Conservation (phyloP, 2,113 vertebrate species). For the Boulengeromyrus knoepffleri region DNA sequence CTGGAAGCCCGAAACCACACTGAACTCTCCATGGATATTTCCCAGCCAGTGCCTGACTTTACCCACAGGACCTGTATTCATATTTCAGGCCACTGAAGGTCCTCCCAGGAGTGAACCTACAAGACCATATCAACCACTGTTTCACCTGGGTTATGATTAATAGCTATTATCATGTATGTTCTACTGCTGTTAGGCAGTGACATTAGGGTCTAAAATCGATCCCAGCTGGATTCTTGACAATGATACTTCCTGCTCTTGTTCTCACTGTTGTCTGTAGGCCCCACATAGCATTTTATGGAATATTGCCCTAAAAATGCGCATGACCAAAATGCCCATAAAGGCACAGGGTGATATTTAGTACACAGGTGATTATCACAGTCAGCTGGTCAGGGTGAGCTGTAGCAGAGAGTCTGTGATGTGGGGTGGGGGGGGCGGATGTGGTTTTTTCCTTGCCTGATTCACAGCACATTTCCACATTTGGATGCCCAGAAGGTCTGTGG, state of each 20-base stretch:
- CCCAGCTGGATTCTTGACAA: neutral
- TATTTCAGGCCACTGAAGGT: neutral
- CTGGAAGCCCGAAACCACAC: neutral
- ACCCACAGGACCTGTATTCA: neutral
- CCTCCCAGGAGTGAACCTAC: neutral
- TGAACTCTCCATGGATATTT: neutral
- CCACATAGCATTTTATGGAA: neutral
- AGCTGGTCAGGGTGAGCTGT: neutral
- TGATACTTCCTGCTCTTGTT: neutral
- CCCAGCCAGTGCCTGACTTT: neutral
- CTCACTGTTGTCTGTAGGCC: neutral
- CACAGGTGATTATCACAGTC: neutral
- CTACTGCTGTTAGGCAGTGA: neutral
- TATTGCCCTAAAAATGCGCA: neutral
- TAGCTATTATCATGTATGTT: neutral
- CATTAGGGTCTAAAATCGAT: neutral
- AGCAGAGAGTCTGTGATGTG: neutral
- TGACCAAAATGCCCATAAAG: neutral
- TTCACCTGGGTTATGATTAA: neutral
- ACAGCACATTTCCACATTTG: neutral
- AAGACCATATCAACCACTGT: neutral
- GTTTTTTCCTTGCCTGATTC: neutral
- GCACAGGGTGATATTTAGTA: neutral
- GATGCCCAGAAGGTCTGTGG: neutral
- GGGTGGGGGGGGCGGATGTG: neutral